Percentiles rank a stretch among this genome's conserved stretches.
Evolutionary conservation across 2,888 invertebrate species (phyloP).

Genomic region (Nemapogon koenigi): DNA sequence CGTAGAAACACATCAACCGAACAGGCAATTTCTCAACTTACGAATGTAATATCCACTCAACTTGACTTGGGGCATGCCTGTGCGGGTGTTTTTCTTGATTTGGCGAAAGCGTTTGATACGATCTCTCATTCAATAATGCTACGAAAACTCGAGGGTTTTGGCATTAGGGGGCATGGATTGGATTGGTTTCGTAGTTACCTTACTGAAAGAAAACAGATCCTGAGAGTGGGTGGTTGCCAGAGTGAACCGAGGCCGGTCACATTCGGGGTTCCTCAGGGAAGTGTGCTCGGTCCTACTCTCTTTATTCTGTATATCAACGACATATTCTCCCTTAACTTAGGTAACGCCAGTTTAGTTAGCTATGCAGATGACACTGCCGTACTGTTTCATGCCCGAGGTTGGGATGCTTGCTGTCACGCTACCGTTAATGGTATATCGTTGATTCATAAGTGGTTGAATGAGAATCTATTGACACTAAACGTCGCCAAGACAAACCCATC

Average conservation of each 20-base stretch:
- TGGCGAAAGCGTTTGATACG: conserved; percentile 12
- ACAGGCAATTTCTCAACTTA: conserved; percentile 3
- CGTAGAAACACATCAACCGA: conserved; percentile 1
- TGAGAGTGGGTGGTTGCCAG: neutral
- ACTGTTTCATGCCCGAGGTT: conserved; percentile 8
- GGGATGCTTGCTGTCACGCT: too few relatives aligned
- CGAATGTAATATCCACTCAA: neutral
- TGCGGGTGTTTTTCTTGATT: conserved; percentile 10
- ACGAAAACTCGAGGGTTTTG: conserved; percentile 12
- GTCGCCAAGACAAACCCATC: too few relatives aligned
- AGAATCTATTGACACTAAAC: too few relatives aligned
- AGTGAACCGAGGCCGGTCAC: conserved; percentile 1
- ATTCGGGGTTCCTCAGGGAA: conserved; percentile 16
- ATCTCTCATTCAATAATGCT: conserved; percentile 14
- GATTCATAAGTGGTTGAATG: too few relatives aligned
- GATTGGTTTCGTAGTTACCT: conserved; percentile 14
- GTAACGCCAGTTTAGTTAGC: neutral
- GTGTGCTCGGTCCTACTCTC: conserved; percentile 14
- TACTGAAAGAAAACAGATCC: neutral
- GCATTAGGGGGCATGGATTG: conserved; percentile 12
- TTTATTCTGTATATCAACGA: conserved; percentile 14
- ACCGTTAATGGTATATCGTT: too few relatives aligned
- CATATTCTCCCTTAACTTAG: neutral
- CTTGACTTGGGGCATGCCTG: conserved; percentile 2
- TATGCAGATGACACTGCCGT: conserved; percentile 13